Evolutionary conservation across 2,113 vertebrate species (phyloP), one percentile per base, ranked within the genome.

Genomic region (Sialia sialis): DNA sequence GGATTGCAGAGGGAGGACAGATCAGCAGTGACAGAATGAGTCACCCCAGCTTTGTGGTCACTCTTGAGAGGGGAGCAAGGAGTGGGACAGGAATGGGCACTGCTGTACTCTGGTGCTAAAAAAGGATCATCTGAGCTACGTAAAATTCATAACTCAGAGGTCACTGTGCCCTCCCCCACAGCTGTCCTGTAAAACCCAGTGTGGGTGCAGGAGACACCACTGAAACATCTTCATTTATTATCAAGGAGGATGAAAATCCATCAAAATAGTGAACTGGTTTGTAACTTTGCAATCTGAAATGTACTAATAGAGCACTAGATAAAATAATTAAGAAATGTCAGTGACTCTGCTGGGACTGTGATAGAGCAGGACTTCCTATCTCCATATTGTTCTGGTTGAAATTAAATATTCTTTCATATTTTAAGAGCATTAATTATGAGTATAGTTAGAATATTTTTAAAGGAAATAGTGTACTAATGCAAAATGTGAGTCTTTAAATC

Each of bases 1-100:
- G 72, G 58, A 6, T 6, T 95, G 89, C 90, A 44, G 64, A 82
- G 80, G 79, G 90, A 93, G 83, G 75, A 46, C 59, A 89, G 83
- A 62, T 87, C 30, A 93, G 69, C 83, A 87, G 55, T 70, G 78
- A 20, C 91, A 76, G 30, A 77, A 32, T 96, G 93, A 96, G 73
- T 97, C 96, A 96, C 48, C 84, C 17, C 1, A 55, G 59, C 36
- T 41, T 46, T 89, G 86, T 85, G 93, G 81, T 95, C 86, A 67
- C 82, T 79, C 73, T 38, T 25, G 21, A 21, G 44, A 39, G 59
- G 27, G 48, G 43, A 92, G 56, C 83, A 66, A 55, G 69, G 87
- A 73, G 43, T 46, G 80, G 52, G n/a, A 44, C 72, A 32, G 43
- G 4, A 15, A 4, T 7, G 72, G 55, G 43, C 88, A 25, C 4